Evolutionary conservation across 2,888 invertebrate species (phyloP), one percentile per base, ranked within the genome.

Genomic region (Chorisops tibialis): DNA sequence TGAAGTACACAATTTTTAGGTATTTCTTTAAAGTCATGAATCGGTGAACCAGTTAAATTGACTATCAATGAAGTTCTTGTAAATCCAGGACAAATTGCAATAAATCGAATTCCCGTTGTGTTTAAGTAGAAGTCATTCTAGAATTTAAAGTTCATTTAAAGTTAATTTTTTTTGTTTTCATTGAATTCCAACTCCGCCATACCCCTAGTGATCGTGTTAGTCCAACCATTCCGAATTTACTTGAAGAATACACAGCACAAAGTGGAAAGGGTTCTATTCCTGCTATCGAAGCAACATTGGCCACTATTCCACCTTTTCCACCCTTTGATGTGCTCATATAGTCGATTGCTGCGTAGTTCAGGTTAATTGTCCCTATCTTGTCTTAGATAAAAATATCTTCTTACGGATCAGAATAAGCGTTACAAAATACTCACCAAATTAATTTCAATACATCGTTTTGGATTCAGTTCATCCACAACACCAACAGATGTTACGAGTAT

Each of bases 141-240:
- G 9, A 30, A 2, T 3, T 38, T 11, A 16, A 18, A 12, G 3
- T 19, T 45, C 11, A 16, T 45, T 14, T 41, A 14, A 41, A 41
- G 12, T 9, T 11, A n/a, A n/a, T n/a, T n/a, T n/a, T n/a, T n/a
- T n/a, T n/a, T n/a, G n/a, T n/a, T n/a, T n/a, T n/a, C n/a, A n/a
- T n/a, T n/a, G n/a, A n/a, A n/a, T n/a, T n/a, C n/a, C n/a, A n/a
- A n/a, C n/a, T n/a, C n/a, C 67, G n/a, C n/a, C n/a, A 64, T 67
- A 72, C 72, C 3, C 69, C 74, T 68, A 76, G 70, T 2, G 75
- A 74, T 14, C 74, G 73, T 3, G 76, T 76, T 63, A 76, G 75
- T 43, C 76, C 76, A 4, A 76, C 60, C 6, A 76, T 72, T 59
- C 76, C 76, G 49, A 75, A 75, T 51, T 76, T 76, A 56, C 75